Evolutionary conservation across 2,113 vertebrate species (phyloP).

Genomic region (Gymnocephalus cernua): DNA sequence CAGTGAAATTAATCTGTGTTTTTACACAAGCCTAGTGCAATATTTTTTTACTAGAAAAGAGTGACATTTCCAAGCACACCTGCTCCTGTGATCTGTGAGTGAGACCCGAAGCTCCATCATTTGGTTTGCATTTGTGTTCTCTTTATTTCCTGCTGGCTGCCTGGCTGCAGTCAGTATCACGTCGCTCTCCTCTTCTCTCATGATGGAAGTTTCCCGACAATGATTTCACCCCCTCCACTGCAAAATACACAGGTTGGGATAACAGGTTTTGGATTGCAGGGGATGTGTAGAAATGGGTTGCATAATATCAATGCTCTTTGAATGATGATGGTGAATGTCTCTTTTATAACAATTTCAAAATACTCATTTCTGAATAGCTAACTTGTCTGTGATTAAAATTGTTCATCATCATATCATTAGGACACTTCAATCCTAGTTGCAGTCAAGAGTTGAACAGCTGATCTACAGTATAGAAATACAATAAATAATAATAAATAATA

Average conservation of each 20-base stretch:
- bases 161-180: not conserved
- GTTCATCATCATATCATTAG: too few relatives aligned
- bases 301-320: not conserved
- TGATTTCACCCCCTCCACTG: not conserved
- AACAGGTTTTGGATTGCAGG: not conserved
- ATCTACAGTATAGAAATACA: not conserved
- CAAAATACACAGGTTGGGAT: not conserved
- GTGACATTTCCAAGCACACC: not conserved
- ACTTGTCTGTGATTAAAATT: not conserved
- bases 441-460: not conserved
- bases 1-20: not conserved
- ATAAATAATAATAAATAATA: not conserved
- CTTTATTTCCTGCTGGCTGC: constrained; percentile 3
- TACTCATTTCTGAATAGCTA: not conserved
- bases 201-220: not conserved
- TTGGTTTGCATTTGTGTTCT: constrained; percentile 4
- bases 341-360: not conserved
- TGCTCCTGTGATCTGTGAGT: not conserved
- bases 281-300: not conserved
- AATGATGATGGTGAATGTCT: not conserved
- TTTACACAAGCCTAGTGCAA: not conserved
- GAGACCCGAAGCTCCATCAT: not conserved
- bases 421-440: not conserved
- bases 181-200: not conserved
- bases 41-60: not conserved